Base-by-base conservation (phyloP, 2,113 vertebrate species). In the Ramphastos sulfuratus region DNA sequence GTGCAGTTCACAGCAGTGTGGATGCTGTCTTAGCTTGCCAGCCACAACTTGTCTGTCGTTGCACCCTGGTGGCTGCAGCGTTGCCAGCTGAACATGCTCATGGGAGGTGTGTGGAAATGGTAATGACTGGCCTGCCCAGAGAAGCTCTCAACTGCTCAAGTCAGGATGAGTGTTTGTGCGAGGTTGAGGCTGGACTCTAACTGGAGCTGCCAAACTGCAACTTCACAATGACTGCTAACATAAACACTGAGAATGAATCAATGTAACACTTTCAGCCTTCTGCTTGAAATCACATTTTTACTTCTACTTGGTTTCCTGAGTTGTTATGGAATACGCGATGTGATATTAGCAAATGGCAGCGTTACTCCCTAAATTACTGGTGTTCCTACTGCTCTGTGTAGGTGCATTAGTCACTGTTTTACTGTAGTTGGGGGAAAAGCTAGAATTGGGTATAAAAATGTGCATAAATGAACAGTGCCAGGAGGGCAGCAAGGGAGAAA, bases 1-100 rank as follows among this genome's bases (percentile, higher is more conserved):
- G 1, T 21, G 12, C 55, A 72, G 28, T 2, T 18, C 3, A 0
- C 10, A 37, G 31, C 28, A 31, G 9, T 31, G 25, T 31, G 33
- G 37, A 21, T 58, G 39, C 60, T 7, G 4, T 31, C 44, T 37
- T 56, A n/a, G 37, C 60, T 33, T 77, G n/a, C 17, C 23, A 39
- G 24, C 67, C 28, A 65, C 30, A 10, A 12, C 30, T 44, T 7
- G 3, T 10, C 50, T 44, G 39, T 15, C 55, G 2, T 0, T 50
- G 19, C 23, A 8, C n/a, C 7, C 0, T 4, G 13, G 25, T 58
- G 64, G 71, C 48, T 56, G 1, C 21, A 31, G 31, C 25, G 6
- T 17, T 48, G 14, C 46, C 8, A 19, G 4, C 15, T 7, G 15
- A 31, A 42, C 20, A 1, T 21, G 2, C 44, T 37, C 52, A 4